phyloP scores from a whole-genome alignment of 2,888 invertebrate species.

The Neria commutata region DNA sequence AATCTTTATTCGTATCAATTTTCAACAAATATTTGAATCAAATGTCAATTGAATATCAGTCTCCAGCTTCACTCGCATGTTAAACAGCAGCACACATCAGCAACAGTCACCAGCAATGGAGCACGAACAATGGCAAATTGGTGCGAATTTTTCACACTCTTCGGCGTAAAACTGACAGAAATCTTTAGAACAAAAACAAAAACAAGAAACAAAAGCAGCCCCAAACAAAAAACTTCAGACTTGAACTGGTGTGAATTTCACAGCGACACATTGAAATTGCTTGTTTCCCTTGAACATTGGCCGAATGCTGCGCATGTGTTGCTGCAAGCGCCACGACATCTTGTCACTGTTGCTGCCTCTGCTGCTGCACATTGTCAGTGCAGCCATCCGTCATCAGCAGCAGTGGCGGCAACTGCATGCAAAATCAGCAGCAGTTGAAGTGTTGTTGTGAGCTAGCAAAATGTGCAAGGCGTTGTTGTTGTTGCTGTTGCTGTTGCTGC shows the following conservation, averaged over 20 bases:
- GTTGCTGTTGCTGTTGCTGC: conserved; percentile 5
- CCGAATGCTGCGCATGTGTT: neutral
- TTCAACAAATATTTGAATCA: too few relatives aligned
- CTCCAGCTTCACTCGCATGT: conserved; percentile 1
- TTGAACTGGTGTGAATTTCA: conserved; percentile 38
- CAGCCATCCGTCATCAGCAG: conserved; percentile 8
- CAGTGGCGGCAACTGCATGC: conserved; percentile 20
- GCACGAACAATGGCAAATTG: conserved; percentile 3
- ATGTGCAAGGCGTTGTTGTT: conserved; percentile 1
- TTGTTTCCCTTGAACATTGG: conserved; percentile 2
- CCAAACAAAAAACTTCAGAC: conserved; percentile 42
- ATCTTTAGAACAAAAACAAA: conserved; percentile 4
- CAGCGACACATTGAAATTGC: conserved; percentile 9
- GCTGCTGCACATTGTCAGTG: conserved; percentile 7
- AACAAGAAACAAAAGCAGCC: conserved; percentile 1
- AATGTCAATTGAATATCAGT: too few relatives aligned
- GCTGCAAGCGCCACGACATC: neutral
- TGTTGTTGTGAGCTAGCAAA: neutral
- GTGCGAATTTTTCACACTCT: conserved; percentile 1
- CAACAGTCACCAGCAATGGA: neutral
- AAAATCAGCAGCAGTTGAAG: neutral
- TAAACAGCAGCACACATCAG: neutral
- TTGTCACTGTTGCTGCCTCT: neutral
- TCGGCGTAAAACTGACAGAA: too few relatives aligned
- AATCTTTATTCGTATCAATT: too few relatives aligned